Conservation (phyloP, 30 jellyfish, hydroid and myxozoan species). For the Aurelia coerulea region DNA sequence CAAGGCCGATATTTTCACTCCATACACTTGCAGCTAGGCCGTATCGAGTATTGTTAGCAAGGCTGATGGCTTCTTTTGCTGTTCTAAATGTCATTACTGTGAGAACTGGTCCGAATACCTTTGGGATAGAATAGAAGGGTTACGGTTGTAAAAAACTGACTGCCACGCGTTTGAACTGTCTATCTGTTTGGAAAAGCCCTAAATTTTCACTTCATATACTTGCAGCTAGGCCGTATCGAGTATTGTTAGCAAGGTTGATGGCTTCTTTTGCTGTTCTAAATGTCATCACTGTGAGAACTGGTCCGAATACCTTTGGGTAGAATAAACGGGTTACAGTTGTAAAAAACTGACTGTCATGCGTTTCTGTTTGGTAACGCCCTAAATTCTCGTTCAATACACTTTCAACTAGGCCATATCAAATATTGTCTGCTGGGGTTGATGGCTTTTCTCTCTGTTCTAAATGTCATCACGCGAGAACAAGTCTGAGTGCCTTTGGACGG, state of each 20-base stretch:
- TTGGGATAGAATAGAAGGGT: background rate
- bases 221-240: slow-evolving; percentile 93
- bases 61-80: slow-evolving; percentile 93
- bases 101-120: slow-evolving; percentile 98
- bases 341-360: no score
- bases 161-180: no score
- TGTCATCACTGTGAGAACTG: slow-evolving; percentile 88
- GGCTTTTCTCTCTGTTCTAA: no score
- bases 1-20: slow-evolving; percentile 96
- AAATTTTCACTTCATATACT: slow-evolving; percentile 98
- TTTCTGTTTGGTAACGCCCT: no score
- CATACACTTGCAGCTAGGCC: slow-evolving; percentile 98
- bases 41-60: slow-evolving; percentile 89
- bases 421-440: no score
- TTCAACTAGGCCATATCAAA: no score
- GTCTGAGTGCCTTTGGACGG: no score
- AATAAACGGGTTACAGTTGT: background rate
- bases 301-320: slow-evolving; percentile 88
- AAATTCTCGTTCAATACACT: no score
- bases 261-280: slow-evolving; percentile 98
- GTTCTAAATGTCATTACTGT: slow-evolving; percentile 91
- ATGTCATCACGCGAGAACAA: no score
- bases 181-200: no score
- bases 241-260: slow-evolving; percentile 85
- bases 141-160: no score